Percentiles rank a stretch among this genome's conserved stretches.
Evolutionary conservation across 2,113 vertebrate genomes (phyloP).

Genomic region (Platichthys flesus): DNA sequence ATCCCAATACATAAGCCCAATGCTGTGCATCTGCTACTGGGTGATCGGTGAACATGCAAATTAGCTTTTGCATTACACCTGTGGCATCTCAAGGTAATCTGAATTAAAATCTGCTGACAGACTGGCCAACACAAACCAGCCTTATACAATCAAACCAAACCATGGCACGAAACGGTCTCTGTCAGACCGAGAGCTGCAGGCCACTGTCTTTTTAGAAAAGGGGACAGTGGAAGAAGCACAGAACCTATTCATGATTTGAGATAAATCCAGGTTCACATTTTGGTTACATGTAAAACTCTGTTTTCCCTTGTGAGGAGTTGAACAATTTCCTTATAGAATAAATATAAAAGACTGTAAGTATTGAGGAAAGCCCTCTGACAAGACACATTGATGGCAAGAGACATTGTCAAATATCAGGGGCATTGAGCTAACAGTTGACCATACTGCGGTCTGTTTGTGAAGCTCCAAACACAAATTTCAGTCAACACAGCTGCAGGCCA

Average conservation of each 20-base stretch:
- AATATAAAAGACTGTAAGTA: no score
- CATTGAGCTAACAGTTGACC: no score
- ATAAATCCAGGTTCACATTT: no score
- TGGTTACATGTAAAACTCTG: no score
- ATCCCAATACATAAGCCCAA: background rate
- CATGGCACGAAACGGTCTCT: background rate
- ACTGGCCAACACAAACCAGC: background rate
- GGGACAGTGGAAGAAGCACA: background rate
- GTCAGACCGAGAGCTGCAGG: background rate
- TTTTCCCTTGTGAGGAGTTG: background rate
- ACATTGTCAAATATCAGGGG: no score
- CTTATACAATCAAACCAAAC: background rate
- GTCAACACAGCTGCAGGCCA: no score
- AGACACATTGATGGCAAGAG: no score
- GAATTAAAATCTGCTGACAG: slow-evolving; percentile 40
- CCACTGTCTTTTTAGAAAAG: background rate
- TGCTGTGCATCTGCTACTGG: background rate
- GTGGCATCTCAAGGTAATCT: background rate
- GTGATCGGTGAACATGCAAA: background rate
- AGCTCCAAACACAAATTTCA: background rate
- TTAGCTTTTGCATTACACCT: background rate
- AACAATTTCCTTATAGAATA: background rate
- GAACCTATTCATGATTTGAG: no score
- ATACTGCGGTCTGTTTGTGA: background rate
- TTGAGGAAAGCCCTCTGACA: background rate